Base-by-base conservation (phyloP, 2,888 invertebrate genomes). In the Idaea straminata region DNA sequence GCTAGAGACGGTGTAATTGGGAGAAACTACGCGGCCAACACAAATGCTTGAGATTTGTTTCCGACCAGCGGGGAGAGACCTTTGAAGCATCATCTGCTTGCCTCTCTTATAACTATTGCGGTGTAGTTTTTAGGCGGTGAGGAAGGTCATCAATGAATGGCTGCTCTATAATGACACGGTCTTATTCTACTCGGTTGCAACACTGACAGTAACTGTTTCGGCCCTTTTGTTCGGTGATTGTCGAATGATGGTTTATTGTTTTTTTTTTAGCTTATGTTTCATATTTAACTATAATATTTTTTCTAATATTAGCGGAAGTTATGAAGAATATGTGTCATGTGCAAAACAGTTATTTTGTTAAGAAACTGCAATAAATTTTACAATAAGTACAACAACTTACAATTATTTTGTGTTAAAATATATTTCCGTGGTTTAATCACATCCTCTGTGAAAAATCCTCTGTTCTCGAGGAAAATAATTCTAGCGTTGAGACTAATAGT, bases 1-100 rank as follows among this genome's bases (percentile, higher is more conserved):
- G 83, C 88, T 88, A 90, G 89, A 88, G 87, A 83, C 88, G 85
- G 79, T 86, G 89, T 92, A 92, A 92, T 92, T 92, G 91, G 91
- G 89, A 89, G 91, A 91, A 91, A 91, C 90, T 90, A 84, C 84
- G 82, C 84, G 81, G 83, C 87, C 86, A 88, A 89, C 88, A 85
- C 88, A 87, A 89, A 89, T 87, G 87, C 86, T 87, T 83, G 86
- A 86, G 86, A 86, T 88, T 86, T 79, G 74, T 82, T 77, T 74
- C 72, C 76, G 82, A 71, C 89, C 88, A 88, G 78, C 78, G 68
- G 71, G 74, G 65, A 68, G 69, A 78, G 89, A 87, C 75, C 87
- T 78, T 74, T 84, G 75, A 77, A 82, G 84, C 80, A 79, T 79
- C 79, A 75, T 74, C 72, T 66, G 73, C 71, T 72, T 73, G 70